These are phyloP conservation scores for Colostygia pectinataria DNA, from an alignment of 2,888 invertebrate species.

Conservation along the genomic window DNA sequence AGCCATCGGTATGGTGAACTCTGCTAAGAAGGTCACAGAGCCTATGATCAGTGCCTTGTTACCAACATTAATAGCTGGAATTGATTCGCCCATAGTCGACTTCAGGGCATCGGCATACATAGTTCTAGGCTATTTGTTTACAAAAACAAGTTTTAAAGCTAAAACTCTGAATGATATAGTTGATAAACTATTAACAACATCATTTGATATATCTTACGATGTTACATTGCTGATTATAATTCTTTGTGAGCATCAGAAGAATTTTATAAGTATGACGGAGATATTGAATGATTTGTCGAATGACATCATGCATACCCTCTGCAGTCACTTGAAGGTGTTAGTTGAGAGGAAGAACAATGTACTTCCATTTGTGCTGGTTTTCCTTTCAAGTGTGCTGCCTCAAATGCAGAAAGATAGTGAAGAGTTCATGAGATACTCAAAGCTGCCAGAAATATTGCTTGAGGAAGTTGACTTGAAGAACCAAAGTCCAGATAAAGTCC, in stretches of 20 bases:
- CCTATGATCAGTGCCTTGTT: slow-evolving; percentile 86
- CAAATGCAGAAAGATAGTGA: slow-evolving; percentile 76
- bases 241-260: slow-evolving; percentile 86
- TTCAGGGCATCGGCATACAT: slow-evolving; percentile 89
- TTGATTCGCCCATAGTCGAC: slow-evolving; percentile 86
- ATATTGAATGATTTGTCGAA: slow-evolving; percentile 76
- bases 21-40: slow-evolving; percentile 80
- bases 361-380: slow-evolving; percentile 79
- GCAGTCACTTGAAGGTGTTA: slow-evolving; percentile 76
- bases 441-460: slow-evolving; percentile 83
- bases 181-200: slow-evolving; percentile 61
- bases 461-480: slow-evolving; percentile 83
- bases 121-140: slow-evolving; percentile 87
- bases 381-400: slow-evolving; percentile 80
- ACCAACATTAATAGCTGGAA: slow-evolving; percentile 87
- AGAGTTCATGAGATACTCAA: slow-evolving; percentile 71
- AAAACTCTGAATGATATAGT: slow-evolving; percentile 85
- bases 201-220: slow-evolving; percentile 78
- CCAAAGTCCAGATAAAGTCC: slow-evolving; percentile 77
- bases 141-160: slow-evolving; percentile 85
- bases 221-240: slow-evolving; percentile 86
- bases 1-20: slow-evolving; percentile 87
- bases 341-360: slow-evolving; percentile 81
- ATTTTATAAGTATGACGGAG: slow-evolving; percentile 74
- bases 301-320: slow-evolving; percentile 60